Conservation (phyloP, 2,797 vertebrate species). For the Gymnopithys bicolor region DNA sequence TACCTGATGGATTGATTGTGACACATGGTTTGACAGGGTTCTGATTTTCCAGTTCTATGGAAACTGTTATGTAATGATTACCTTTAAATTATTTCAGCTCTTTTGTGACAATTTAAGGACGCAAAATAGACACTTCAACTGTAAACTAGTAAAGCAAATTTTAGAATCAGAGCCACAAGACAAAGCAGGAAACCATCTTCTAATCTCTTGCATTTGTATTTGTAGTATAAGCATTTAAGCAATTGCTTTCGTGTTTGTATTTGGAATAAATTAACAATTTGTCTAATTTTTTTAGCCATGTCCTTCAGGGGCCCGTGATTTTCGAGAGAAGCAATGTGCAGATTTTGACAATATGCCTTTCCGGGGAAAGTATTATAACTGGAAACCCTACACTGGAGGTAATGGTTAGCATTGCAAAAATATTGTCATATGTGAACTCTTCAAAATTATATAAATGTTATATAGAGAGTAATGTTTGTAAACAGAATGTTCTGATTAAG, state of each 20-base stretch:
- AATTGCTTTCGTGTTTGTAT: slow-evolving; percentile 14
- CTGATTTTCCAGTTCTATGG: slow-evolving; percentile 24
- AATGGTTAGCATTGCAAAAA: slow-evolving; percentile 65
- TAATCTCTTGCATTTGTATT: not conserved
- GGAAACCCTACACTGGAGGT: slow-evolving; percentile 99
- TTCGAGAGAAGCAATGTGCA: slow-evolving; percentile 96
- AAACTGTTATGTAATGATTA: slow-evolving; percentile 46
- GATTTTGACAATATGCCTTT: slow-evolving; percentile 98
- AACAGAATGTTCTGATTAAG: not conserved
- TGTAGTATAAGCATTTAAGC: not conserved
- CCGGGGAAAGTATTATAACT: slow-evolving; percentile 98
- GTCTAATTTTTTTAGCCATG: slow-evolving; percentile 83
- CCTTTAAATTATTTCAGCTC: slow-evolving; percentile 56
- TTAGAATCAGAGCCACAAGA: not conserved
- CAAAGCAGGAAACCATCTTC: not conserved
- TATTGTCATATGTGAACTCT: not conserved
- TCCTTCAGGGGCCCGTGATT: slow-evolving; percentile 89
- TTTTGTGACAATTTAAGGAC: slow-evolving; percentile 20
- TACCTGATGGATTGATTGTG: slow-evolving; percentile 36
- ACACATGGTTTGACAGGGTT: slow-evolving; percentile 24
- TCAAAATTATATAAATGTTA: not conserved
- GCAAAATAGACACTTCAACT: slow-evolving; percentile 15
- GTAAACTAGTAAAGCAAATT: slow-evolving; percentile 23
- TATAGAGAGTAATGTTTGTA: not conserved
- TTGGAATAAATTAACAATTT: slow-evolving; percentile 54